Base-by-base conservation (phyloP, 2,113 vertebrate genomes). In the Quiscalus mexicanus region DNA sequence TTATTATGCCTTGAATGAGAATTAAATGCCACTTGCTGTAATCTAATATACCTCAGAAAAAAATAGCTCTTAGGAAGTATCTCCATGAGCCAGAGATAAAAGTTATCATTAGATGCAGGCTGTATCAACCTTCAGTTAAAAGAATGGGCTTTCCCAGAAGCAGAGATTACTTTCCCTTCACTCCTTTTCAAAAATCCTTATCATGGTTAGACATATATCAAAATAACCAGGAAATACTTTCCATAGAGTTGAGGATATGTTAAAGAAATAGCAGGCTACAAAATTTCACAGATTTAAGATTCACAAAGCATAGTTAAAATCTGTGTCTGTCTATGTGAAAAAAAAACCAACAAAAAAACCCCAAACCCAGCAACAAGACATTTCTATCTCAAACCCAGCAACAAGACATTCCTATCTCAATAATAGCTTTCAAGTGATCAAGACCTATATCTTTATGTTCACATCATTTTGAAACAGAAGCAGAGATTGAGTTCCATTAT, bases 11-110 rank as follows among this genome's bases (percentile, higher is more conserved):
- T 75, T 84, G 33, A 87, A 96, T 90, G 39, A 77, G 76, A 95
- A 95, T 81, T 86, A 93, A 93, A 95, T 83, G 74, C 63, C 81
- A 91, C 55, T 93, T 85, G 35, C 44, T 90, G 67, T 87, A 87
- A 93, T 88, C 39, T 83, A 79, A 80, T 84, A 60, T 7, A 65
- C 39, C 23, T 78, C 47, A n/a, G 53, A 42, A 84, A 91, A 94
- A 89, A 84, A n/a, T 5, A 75, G 8, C n/a, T 70, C 52, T 84
- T 79, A 41, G 45, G 70, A 79, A 47, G 49, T 73, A 62, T 28
- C 30, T 90, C 75, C 85, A 62, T 90, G 78, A 89, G 63, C 16
- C 53, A 87, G 63, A 82, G 65, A 89, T 87, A 81, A 64, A 91
- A 91, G 45, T 93, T 87, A 91, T 90, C 67, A 80, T 83, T 73